Conservation (phyloP, 2,888 invertebrate species). For the Aproaerema taeniolella region DNA sequence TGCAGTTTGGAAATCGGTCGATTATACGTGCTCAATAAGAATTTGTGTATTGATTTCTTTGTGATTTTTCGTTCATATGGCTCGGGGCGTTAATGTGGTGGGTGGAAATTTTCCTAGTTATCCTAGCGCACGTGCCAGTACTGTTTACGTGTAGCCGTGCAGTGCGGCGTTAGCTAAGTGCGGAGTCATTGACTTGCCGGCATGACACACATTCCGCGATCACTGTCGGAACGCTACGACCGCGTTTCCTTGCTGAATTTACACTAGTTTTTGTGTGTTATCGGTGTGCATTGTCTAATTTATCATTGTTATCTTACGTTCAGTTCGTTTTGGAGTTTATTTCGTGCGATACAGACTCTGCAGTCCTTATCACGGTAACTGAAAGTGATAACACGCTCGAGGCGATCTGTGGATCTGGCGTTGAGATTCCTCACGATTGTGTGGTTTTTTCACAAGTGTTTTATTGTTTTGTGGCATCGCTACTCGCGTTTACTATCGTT, state of each 20-base stretch:
- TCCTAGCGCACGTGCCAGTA: slow-evolving; percentile 57
- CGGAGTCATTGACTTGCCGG: slow-evolving; percentile 69
- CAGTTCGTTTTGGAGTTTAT: neutral
- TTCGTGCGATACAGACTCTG: neutral
- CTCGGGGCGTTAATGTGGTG: slow-evolving; percentile 38
- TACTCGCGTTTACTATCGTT: neutral
- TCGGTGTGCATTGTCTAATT: slow-evolving; percentile 38
- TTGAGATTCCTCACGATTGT: slow-evolving; percentile 27
- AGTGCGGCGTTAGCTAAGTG: slow-evolving; percentile 36
- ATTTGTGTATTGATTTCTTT: slow-evolving; percentile 24
- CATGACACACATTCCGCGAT: slow-evolving; percentile 72
- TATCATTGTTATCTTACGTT: slow-evolving; percentile 27
- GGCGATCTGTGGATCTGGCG: slow-evolving; percentile 33
- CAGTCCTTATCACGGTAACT: slow-evolving; percentile 25
- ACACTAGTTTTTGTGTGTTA: slow-evolving; percentile 31
- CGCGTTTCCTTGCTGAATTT: slow-evolving; percentile 45
- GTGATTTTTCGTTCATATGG: slow-evolving; percentile 40
- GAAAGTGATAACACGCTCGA: slow-evolving; percentile 40
- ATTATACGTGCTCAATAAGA: slow-evolving; percentile 26
- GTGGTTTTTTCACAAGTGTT: slow-evolving; percentile 20
- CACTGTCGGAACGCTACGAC: slow-evolving; percentile 58
- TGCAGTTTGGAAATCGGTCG: slow-evolving; percentile 48
- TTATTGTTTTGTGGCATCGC: slow-evolving; percentile 18
- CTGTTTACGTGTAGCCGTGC: slow-evolving; percentile 59
- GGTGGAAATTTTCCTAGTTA: slow-evolving; percentile 35